Percentiles rank a stretch among this genome's conserved stretches.
Conservation (phyloP, 2,888 invertebrate species). For the Megamerina dolium region DNA sequence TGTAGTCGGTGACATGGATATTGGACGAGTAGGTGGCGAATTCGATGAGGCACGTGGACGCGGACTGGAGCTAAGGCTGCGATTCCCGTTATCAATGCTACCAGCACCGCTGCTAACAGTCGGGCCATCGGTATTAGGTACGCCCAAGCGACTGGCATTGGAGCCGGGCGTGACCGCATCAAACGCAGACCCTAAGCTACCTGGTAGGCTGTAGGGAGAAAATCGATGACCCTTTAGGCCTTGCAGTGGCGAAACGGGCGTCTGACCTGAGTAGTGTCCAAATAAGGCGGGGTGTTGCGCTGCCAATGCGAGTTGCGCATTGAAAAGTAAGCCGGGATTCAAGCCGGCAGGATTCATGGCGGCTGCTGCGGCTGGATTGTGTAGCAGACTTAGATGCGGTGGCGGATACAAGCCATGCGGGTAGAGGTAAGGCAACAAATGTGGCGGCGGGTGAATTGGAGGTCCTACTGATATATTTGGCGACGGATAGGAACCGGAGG, state of each 20-base stretch:
- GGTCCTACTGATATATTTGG: constrained; percentile 93
- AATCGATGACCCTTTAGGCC: constrained; percentile 74
- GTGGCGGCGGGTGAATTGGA: constrained; percentile 84
- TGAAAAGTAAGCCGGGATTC: constrained; percentile 79
- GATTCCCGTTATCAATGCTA: constrained; percentile 40
- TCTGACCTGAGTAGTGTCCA: constrained; percentile 63
- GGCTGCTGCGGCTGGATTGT: constrained; percentile 57
- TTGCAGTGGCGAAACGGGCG: constrained; percentile 65
- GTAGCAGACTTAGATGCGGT: constrained; percentile 61
- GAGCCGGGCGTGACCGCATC: constrained; percentile 80
- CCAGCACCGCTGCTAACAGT: constrained; percentile 27
- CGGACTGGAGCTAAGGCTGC: constrained; percentile 49
- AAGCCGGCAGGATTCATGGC: constrained; percentile 54
- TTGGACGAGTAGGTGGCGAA: constrained; percentile 49
- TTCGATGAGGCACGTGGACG: constrained; percentile 47
- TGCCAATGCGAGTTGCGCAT: constrained; percentile 80
- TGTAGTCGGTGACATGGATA: constrained; percentile 51
- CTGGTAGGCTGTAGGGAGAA: constrained; percentile 82
- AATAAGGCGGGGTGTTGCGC: constrained; percentile 79
- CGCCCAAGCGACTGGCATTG: constrained; percentile 44
- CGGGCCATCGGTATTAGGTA: constrained; percentile 24
- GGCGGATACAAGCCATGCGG: constrained; percentile 83
- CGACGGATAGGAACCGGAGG: constrained; percentile 61
- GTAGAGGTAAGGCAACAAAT: constrained; percentile 86
- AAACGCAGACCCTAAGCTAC: constrained; percentile 75